A percentile compares a stretch with the other conserved stretches of the same genome.
Conservation (phyloP, 2,888 invertebrate genomes). For the Agriopis marginaria region DNA sequence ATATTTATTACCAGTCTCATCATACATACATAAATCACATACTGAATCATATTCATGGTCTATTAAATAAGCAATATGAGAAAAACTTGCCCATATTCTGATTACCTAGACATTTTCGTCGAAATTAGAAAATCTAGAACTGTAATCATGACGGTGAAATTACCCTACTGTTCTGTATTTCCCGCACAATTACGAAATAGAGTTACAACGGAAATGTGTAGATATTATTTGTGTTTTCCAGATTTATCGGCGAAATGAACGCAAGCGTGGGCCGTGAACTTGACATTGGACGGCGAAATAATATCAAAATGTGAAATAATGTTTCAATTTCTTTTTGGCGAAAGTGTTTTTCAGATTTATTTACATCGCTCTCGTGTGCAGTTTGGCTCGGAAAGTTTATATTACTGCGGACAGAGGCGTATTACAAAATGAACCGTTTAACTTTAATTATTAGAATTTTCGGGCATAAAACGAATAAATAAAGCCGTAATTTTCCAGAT, state of each 20-base stretch:
- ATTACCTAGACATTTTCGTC: background rate
- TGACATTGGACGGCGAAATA: constrained; percentile 55
- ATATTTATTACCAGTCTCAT: background rate
- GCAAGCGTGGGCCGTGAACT: constrained; percentile 48
- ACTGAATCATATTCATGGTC: too few species aligned
- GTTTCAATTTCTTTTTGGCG: constrained; percentile 39
- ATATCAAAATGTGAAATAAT: constrained; percentile 48
- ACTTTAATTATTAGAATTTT: too few species aligned
- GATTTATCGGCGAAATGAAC: constrained; percentile 41
- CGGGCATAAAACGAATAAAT: too few species aligned
- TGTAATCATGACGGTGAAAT: constrained; percentile 14
- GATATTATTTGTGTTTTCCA: constrained; percentile 31
- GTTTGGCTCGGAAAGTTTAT: background rate
- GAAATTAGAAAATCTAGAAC: constrained; percentile 6
- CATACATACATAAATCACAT: too few species aligned
- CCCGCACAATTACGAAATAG: constrained; percentile 18
- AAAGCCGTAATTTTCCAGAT: too few species aligned
- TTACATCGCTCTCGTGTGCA: background rate
- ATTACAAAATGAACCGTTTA: too few species aligned
- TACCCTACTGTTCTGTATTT: constrained; percentile 20
- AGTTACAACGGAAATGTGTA: constrained; percentile 22
- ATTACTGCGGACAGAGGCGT: background rate
- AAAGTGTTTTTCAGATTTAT: background rate
- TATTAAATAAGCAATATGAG: background rate
- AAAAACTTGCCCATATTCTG: background rate